Base-by-base conservation (phyloP, 1,140 invertebrate species). In the Scaptomyza graminum region DNA sequence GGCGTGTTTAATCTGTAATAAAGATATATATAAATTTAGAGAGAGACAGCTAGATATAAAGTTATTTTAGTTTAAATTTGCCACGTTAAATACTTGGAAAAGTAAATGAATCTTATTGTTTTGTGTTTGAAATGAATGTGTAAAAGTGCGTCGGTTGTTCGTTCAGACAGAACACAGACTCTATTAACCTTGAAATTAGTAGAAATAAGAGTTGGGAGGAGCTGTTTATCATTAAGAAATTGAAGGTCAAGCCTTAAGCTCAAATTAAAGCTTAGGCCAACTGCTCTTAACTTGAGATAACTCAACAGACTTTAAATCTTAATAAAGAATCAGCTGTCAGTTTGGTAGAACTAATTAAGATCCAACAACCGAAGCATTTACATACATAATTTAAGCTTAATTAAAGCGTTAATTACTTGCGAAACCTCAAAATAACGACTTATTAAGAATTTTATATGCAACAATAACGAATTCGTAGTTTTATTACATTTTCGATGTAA, bases 1-100 rank as follows among this genome's bases (percentile, higher is more conserved):
- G 72, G 60, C 76, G 74, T 76, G 69, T 69, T 83, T 82, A 83
- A 88, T 88, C 84, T 88, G 83, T 83, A 88, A 88, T 88, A 77
- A 88, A 88, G 83, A 77, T 57, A 69, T 5, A 5, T 62, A 68
- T 43, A 76, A 37, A 63, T 44, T 43, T 56, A 57, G 28, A 75
- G 25, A 81, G 44, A 44, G 51, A 52, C 37, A 59, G 13, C 55
- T 15, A 49, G 4, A 39, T 34, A 62, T 69, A 62, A 75, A 87
- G 57, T 50, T 71, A 74, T 71, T 87, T 84, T 84, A 84, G 65
- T 69, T 61, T 74, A 56, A 85, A 81, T 84, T 84, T 72, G 74
- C 59, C 43, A 69, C 47, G 47, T 31, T 34, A 54, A 69, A 65
- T 70, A 44, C 62, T 59, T 65, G 47, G 54, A 66, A 71, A 25